Base-by-base conservation (phyloP, 2,113 vertebrate genomes). In the Coptodon rendalli region DNA sequence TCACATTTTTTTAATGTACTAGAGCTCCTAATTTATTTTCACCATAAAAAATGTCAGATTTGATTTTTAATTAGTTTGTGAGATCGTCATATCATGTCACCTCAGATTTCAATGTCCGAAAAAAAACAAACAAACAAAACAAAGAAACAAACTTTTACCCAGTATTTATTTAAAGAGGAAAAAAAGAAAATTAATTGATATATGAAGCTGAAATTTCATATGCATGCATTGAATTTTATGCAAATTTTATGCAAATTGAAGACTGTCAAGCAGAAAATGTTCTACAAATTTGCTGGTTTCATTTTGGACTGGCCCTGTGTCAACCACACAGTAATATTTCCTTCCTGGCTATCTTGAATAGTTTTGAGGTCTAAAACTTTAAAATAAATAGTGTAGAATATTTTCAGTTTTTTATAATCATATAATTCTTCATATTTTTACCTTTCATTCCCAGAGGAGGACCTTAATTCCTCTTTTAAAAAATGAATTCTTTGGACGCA, bases 11-110 rank as follows among this genome's bases (percentile, higher is more conserved):
- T 14, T 24, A 9, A 68, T 40, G 40, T 68, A 68, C 36, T 40
- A 40, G 11, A 40, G 63, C 19, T 68, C n/a, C 63, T 68, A 40
- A 24, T 14, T 40, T 24, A 68, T 40, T 40, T 24, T 40, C 36
- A 68, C 14, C 7, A 40, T 68, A 4, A 3, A 14, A 68, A 68
- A 40, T 40, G 19, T 68, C 11, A 14, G 36, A 40, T 68, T 68
- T 40, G 6, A 40, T 68, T 40, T 14, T 40, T 40, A 24, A 68
- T 22, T 68, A 2, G 63, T 40, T 40, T 68, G 11, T 68, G 2
- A 68, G 0, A 68, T 40, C 0, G 5, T 68, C 2, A 68, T 8
- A 38, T 68, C 19, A 14, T 68, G 34, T 40, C 1, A 22, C 36
- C 63, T 40, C 36, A 68, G 36, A 68, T 68, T 24, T 40, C 5